These are phyloP conservation scores for Sitta europaea DNA, from an alignment of 2,113 vertebrate genomes.

Conservation along the genomic window DNA sequence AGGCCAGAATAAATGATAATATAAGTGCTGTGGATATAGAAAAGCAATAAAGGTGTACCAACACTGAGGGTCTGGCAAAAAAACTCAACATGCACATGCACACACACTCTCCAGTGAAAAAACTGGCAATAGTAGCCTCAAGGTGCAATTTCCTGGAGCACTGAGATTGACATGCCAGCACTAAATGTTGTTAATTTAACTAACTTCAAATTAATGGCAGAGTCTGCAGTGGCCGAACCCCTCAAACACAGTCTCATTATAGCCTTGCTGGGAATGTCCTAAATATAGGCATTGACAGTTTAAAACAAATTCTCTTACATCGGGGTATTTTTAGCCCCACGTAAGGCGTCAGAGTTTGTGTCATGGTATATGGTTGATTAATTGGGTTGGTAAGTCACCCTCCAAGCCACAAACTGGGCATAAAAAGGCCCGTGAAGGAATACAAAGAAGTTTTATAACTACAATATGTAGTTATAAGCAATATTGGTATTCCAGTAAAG, in stretches of 20 bases:
- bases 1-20: slow-evolving; percentile 87
- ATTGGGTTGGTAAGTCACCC: slow-evolving; percentile 79
- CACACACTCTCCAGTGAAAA: slow-evolving; percentile 76
- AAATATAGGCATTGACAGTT: slow-evolving; percentile 85
- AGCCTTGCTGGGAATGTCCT: slow-evolving; percentile 78
- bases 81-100: slow-evolving; percentile 46
- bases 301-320: slow-evolving; percentile 78
- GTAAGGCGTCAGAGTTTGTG: slow-evolving; percentile 79
- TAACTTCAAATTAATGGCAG: slow-evolving; percentile 86
- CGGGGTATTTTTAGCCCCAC: slow-evolving; percentile 79
- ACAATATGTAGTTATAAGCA: slow-evolving; percentile 23
- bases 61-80: slow-evolving; percentile 68
- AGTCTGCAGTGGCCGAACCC: slow-evolving; percentile 74
- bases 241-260: slow-evolving; percentile 89
- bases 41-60: slow-evolving; percentile 74
- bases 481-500: slow-evolving; percentile 19
- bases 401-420: slow-evolving; percentile 64
- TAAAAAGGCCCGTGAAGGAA: slow-evolving; percentile 60
- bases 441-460: slow-evolving; percentile 58
- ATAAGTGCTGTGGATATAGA: slow-evolving; percentile 79
- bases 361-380: slow-evolving; percentile 81
- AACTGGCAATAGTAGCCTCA: slow-evolving; percentile 83
- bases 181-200: slow-evolving; percentile 90
- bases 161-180: slow-evolving; percentile 84
- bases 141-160: slow-evolving; percentile 88